Base-by-base conservation (phyloP, 1,140 invertebrate species). In the Drosophila albomicans region DNA sequence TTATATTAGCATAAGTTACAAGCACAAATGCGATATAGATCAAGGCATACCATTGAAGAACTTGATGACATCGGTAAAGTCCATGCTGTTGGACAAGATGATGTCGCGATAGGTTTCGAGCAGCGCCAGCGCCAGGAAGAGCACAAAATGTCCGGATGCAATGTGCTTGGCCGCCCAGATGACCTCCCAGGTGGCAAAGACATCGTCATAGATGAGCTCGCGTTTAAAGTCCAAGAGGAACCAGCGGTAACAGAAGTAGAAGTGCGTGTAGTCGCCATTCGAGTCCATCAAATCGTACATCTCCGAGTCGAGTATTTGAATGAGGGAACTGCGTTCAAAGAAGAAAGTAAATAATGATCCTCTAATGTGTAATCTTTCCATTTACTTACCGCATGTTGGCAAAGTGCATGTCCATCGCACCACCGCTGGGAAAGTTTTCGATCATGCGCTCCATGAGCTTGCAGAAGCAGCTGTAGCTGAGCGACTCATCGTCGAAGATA, bases 191-290 rank as follows among this genome's bases (percentile, higher is more conserved):
- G 98, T 96, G n/a, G 95, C 93, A 91, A 98, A 99, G 56, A 98
- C 96, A 91, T 99, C 98, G 78, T 98, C 96, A 91, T 99, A 99
- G 6, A 97, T 93, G 67, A 99, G 93, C 93, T 99, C 98, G 94
- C 95, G 82, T 84, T 95, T 95, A 84, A 96, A 96, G 89, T 95
- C 95, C n/a, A 95, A 93, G 59, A 96, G 91, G 92, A 95, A 96
- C 98, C 98, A 99, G 58, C 98, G 95, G 93, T 99, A 99, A 92
- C 98, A 99, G 93, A 99, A 99, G 93, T 99, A 99, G 93, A 99
- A 98, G 93, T 99, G 98, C 11, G 98, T 98, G 93, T 98, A 99
- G 93, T 99, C 98, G 7, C 97, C 97, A 93, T 98, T 97, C 68
- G 97, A 96, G 93, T 98, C 97, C 96, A 99, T 98, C 81, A 98